Evolutionary conservation across 2,113 vertebrate species (phyloP), one percentile per base, ranked within the genome.

Genomic region (Cephalopterus ornatus): DNA sequence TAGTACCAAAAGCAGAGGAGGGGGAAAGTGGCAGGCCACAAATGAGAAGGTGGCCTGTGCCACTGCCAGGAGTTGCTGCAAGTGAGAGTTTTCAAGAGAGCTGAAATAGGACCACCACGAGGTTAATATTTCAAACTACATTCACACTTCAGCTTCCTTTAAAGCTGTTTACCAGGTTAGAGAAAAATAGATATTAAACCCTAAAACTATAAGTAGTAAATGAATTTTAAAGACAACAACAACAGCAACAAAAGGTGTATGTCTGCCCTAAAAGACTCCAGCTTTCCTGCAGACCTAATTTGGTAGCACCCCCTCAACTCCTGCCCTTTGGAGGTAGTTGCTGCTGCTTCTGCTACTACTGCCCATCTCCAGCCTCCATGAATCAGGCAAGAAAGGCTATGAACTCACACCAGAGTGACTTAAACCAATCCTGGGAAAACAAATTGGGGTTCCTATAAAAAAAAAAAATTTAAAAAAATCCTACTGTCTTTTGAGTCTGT

Each of bases 341-440:
- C 53, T 35, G 27, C 46, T 70, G 39, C 55, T 90, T 76, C 81
- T 76, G 41, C 26, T 72, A 11, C 75, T 49, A 12, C 30, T 91
- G 61, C 75, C 53, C 53, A 63, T 89, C 73, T 71, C 65, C 80
- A 86, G 41, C 20, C 44, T 17, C 73, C 62, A 85, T 81, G 88
- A 94, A 92, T 89, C 88, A 95, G 73, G 44, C 41, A 42, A 84
- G 86, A 72, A 85, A 87, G 73, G 73, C 92, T 76, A 91, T 61
- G 47, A 93, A 95, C 73, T 91, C 86, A 18, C 70, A 66, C 74
- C 94, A 91, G 66, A 89, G 53, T 89, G 80, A 66, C 58, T 97
- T 91, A 93, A 94, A 87, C 32, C 92, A 93, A 76, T 76, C 16
- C 58, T 91, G 70, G 42, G 83, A 92, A 97, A 96, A 95, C 66